These are phyloP conservation scores for Gymnoscopelus microlampas DNA, from an alignment of 2,797 vertebrate genomes.

Conservation along the genomic window DNA sequence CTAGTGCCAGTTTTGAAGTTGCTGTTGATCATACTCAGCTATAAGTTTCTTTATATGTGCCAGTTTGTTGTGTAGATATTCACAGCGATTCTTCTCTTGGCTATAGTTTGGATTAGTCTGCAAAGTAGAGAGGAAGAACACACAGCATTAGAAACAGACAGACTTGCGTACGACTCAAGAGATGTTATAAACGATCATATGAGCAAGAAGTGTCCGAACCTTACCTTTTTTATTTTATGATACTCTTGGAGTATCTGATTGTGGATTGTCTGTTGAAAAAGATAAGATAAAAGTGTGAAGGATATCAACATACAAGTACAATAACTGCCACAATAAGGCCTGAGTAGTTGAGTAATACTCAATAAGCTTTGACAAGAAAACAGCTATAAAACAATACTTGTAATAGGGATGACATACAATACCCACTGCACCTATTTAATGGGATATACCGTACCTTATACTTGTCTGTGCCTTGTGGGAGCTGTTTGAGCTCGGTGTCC, in stretches of 20 bases:
- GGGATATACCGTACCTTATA: conserved; percentile 86
- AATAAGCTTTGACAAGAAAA: not conserved
- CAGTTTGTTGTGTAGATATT: conserved; percentile 99
- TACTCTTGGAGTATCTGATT: conserved; percentile 99
- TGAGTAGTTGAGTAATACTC: not conserved
- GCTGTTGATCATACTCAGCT: conserved; percentile 95
- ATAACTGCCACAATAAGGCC: not conserved
- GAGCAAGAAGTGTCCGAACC: not conserved
- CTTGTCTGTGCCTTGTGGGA: conserved; percentile 91
- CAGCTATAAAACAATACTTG: not conserved
- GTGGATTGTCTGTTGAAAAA: conserved; percentile 88
- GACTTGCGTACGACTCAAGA: not conserved
- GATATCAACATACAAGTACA: not conserved
- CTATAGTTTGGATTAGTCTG: conserved; percentile 98
- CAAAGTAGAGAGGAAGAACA: conserved; percentile 31
- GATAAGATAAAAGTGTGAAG: conserved; percentile 21
- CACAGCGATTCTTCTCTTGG: conserved; percentile 98
- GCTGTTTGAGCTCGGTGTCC: conserved; percentile 93
- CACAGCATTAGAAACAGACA: conserved; percentile 34
- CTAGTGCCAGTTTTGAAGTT: conserved; percentile 87
- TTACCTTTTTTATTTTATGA: conserved; percentile 97
- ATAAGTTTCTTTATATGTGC: conserved; percentile 99
- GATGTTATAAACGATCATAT: not conserved
- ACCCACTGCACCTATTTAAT: not conserved
- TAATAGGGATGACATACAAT: not conserved